Conservation (phyloP, 2,113 vertebrate genomes). For the Neogobius melanostomus region DNA sequence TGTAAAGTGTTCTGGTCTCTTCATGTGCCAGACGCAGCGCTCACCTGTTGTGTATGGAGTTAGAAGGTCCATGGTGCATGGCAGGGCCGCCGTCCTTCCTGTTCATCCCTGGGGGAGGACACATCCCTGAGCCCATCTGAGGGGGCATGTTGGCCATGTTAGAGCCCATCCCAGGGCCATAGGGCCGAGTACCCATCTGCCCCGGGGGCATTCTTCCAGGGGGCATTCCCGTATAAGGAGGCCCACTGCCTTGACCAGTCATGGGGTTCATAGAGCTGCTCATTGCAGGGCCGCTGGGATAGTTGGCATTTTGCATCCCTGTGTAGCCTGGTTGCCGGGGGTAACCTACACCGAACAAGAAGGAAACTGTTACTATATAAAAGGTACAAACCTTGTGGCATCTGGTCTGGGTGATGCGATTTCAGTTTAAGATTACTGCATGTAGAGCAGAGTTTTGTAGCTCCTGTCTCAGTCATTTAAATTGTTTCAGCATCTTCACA, state of each 20-base stretch:
- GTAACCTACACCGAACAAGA: constrained; percentile 78
- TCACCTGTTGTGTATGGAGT: constrained; percentile 96
- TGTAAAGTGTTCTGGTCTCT: background rate
- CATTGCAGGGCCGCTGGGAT: constrained; percentile 88
- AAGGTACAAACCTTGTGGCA: too few relatives aligned
- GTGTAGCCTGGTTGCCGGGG: constrained; percentile 93
- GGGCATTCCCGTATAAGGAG: constrained; percentile 85
- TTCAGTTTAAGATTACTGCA: too few relatives aligned
- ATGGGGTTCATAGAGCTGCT: constrained; percentile 87
- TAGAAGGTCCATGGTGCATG: constrained; percentile 87
- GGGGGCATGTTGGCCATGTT: constrained; percentile 89
- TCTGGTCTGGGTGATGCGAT: too few relatives aligned
- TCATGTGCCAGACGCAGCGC: background rate
- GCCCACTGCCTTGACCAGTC: constrained; percentile 87
- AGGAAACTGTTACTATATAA: background rate
- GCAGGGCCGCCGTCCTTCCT: constrained; percentile 84
- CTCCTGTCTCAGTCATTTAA: too few relatives aligned
- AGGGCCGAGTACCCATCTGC: constrained; percentile 89
- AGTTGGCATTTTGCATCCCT: constrained; percentile 93
- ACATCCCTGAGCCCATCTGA: constrained; percentile 94
- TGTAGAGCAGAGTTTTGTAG: too few relatives aligned
- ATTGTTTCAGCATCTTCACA: too few relatives aligned
- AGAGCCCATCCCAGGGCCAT: constrained; percentile 84
- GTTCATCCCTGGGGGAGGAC: constrained; percentile 93
- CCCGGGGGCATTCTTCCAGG: constrained; percentile 89